These are phyloP conservation scores for Ispidina lecontei DNA, from an alignment of 2,797 vertebrate species.

Conservation along the genomic window DNA sequence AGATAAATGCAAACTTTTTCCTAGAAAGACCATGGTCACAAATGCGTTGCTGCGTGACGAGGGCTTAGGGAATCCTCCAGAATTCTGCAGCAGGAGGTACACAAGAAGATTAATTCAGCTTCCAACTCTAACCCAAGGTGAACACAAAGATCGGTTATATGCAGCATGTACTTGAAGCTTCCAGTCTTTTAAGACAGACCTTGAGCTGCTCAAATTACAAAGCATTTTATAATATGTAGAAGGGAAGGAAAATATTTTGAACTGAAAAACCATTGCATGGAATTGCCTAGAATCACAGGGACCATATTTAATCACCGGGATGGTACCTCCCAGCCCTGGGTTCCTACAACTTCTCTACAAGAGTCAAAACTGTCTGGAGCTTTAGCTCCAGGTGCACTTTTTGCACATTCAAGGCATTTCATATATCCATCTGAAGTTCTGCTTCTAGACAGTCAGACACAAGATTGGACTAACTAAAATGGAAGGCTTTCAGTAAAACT, in stretches of 20 bases:
- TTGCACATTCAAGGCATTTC: not conserved
- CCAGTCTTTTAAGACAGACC: not conserved
- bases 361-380: not conserved
- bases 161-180: not conserved
- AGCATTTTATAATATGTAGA: not conserved
- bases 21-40: conserved; percentile 90
- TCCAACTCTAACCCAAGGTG: not conserved
- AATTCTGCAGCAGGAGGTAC: conserved; percentile 75
- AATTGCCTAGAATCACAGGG: not conserved
- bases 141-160: not conserved
- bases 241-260: not conserved
- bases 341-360: not conserved
- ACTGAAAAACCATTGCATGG: not conserved
- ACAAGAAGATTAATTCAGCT: conserved; percentile 8
- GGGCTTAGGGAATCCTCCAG: conserved; percentile 77
- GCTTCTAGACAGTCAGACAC: not conserved
- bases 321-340: fast-evolving
- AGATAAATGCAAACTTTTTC: conserved; percentile 86
- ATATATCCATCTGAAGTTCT: not conserved
- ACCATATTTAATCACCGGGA: not conserved
- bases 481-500: not conserved
- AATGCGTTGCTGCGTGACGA: conserved; percentile 81
- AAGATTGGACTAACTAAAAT: not conserved
- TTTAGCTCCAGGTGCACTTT: not conserved
- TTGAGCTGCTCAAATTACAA: not conserved